Conservation (phyloP, 2,113 vertebrate genomes). For the Ranitomeya imitator region DNA sequence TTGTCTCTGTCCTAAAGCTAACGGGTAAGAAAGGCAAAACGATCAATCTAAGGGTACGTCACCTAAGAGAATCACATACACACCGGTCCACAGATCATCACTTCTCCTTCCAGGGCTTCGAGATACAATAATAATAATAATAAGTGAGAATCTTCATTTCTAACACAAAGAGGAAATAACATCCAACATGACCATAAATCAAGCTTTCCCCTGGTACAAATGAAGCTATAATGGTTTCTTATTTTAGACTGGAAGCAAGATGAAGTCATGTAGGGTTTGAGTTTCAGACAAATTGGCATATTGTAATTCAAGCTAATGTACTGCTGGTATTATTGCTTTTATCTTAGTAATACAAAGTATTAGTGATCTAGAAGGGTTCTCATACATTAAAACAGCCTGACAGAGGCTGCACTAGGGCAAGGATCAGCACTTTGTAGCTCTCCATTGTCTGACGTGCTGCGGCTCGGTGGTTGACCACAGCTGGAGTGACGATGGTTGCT, state of each 20-base stretch:
- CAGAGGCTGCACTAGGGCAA: background rate
- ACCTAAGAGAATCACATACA: background rate
- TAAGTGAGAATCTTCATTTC: background rate
- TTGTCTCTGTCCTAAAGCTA: too few relatives aligned
- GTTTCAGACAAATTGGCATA: background rate
- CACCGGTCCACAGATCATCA: background rate
- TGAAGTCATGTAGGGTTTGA: background rate
- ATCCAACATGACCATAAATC: background rate
- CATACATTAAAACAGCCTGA: background rate
- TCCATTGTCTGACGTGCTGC: too few relatives aligned
- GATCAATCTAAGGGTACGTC: background rate
- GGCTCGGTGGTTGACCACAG: too few relatives aligned
- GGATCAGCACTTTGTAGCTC: background rate
- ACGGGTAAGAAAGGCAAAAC: background rate
- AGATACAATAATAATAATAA: background rate
- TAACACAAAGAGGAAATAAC: background rate
- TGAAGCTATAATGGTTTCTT: constrained; percentile 9
- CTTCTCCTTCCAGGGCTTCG: background rate
- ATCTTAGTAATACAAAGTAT: background rate
- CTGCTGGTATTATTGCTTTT: background rate
- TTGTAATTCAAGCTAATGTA: background rate
- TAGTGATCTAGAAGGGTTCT: background rate
- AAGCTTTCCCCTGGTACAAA: background rate
- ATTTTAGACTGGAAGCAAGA: constrained; percentile 1
- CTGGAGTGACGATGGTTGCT: too few relatives aligned